These are phyloP conservation scores for Hafferia zeledoni DNA, from an alignment of 2,797 vertebrate species.

Conservation along the genomic window DNA sequence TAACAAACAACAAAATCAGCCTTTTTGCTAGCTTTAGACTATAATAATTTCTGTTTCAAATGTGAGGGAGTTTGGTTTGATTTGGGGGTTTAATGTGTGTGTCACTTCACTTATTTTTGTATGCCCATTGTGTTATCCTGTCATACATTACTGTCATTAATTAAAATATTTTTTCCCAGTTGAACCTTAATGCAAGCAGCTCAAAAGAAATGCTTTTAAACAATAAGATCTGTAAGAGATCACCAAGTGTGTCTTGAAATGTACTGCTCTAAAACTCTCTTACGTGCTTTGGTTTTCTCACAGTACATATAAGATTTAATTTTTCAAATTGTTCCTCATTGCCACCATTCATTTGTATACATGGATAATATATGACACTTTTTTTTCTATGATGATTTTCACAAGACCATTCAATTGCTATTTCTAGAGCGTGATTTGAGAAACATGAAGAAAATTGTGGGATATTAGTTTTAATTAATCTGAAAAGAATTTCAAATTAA, in stretches of 20 bases:
- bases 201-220: not conserved
- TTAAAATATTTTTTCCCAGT: not conserved
- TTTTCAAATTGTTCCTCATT: not conserved
- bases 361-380: not conserved
- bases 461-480: not conserved
- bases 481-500: not conserved
- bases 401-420: not conserved
- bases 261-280: not conserved
- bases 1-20: not conserved
- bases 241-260: not conserved
- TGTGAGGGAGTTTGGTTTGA: not conserved
- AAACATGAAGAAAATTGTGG: not conserved
- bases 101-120: not conserved
- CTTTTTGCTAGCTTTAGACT: not conserved
- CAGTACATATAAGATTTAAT: not conserved
- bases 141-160: not conserved
- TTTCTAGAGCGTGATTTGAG: not conserved
- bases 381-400: not conserved
- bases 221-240: not conserved
- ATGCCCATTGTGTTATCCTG: not conserved
- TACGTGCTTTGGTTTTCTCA: not conserved
- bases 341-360: not conserved
- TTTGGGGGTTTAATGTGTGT: not conserved
- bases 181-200: not conserved
- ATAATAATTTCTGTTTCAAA: not conserved